A percentile compares a stretch with the other conserved stretches of the same genome.
These are phyloP conservation scores for Gryllus longicercus DNA, from an alignment of 2,888 invertebrate genomes.

Conservation along the genomic window DNA sequence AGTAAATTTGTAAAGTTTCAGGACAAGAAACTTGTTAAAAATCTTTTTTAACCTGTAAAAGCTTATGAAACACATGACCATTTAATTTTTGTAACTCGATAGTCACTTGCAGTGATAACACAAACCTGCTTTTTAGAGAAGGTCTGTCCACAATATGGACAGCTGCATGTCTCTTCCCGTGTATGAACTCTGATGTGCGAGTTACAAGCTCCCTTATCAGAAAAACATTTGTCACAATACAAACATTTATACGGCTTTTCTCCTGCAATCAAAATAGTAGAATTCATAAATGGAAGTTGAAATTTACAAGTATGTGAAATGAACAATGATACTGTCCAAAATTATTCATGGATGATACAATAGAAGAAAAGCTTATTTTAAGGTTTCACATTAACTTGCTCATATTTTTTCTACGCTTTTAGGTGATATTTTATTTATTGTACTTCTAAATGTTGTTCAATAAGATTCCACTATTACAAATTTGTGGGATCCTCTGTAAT, in stretches of 20 bases:
- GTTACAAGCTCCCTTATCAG: slow-evolving; percentile 42
- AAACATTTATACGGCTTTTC: slow-evolving; percentile 42
- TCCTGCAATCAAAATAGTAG: slow-evolving; percentile 32
- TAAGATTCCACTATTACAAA: no score
- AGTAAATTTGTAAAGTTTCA: neutral
- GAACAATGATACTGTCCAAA: neutral
- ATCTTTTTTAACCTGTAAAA: no score
- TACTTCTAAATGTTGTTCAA: no score
- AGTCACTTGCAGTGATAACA: neutral
- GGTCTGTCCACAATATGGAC: slow-evolving; percentile 40
- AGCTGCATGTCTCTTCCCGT: slow-evolving; percentile 39
- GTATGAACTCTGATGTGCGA: slow-evolving; percentile 41
- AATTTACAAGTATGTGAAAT: neutral
- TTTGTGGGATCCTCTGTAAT: no score
- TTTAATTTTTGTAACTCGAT: no score
- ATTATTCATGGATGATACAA: no score
- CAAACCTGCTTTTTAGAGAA: slow-evolving; percentile 41
- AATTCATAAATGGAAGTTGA: neutral
- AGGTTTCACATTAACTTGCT: no score
- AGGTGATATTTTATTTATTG: no score
- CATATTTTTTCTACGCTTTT: no score
- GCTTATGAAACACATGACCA: no score
- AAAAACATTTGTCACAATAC: slow-evolving; percentile 41
- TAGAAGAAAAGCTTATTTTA: no score
- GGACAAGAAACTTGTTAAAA: no score